Evolutionary conservation across 2,797 vertebrate genomes (phyloP).

Genomic region (Pseudomugil gertrudae): DNA sequence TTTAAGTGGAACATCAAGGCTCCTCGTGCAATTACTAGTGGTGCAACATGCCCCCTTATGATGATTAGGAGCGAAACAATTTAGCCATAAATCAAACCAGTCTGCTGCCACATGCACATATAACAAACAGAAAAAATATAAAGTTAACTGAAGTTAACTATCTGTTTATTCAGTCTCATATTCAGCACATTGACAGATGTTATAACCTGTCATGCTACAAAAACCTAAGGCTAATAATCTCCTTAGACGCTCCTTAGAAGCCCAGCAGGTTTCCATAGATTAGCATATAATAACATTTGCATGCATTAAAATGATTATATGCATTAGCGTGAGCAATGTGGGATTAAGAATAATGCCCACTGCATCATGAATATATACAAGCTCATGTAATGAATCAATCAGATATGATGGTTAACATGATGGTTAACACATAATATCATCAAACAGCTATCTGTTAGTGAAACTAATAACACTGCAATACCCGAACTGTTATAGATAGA

Average conservation of each 20-base stretch:
- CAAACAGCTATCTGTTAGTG: constrained; percentile 6
- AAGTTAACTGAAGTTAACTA: constrained; percentile 24
- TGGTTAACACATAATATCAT: constrained; percentile 18
- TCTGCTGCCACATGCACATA: constrained; percentile 3
- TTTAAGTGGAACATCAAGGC: constrained; percentile 56
- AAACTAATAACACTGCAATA: neutral
- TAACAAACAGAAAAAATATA: neutral
- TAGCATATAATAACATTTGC: constrained; percentile 46
- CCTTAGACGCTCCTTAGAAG: constrained; percentile 25
- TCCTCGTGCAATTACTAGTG: constrained; percentile 60
- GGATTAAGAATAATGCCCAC: constrained; percentile 26
- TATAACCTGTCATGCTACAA: constrained; percentile 11
- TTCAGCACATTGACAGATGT: constrained; percentile 2
- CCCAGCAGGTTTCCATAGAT: constrained; percentile 38
- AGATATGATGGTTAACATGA: constrained; percentile 8
- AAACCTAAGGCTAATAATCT: constrained; percentile 36
- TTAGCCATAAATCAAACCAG: constrained; percentile 18
- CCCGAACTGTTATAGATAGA: neutral
- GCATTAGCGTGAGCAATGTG: constrained; percentile 18
- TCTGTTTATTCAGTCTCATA: constrained; percentile 4
- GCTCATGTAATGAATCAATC: constrained; percentile 25
- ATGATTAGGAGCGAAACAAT: constrained; percentile 41
- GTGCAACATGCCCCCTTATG: constrained; percentile 50
- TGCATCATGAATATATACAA: constrained; percentile 27
- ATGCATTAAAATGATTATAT: constrained; percentile 40